Evolutionary conservation across 1,140 invertebrate genomes (phyloP), one percentile per base, ranked within the genome.

Genomic region (Cepaea nemoralis): DNA sequence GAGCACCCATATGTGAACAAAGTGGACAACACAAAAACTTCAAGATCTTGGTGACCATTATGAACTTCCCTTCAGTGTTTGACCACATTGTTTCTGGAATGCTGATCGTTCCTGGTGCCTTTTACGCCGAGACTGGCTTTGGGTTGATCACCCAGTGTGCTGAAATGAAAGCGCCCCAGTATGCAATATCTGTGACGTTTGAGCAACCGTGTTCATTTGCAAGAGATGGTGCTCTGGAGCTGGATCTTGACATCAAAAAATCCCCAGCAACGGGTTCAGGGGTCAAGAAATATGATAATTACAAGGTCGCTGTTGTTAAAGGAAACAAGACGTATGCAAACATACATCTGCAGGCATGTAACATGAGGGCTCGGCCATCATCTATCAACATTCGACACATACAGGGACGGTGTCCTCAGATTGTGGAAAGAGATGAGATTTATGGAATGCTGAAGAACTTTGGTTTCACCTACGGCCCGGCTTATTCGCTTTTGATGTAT

Each of bases 391-490:
- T 86, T 39, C 59, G 73, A 42, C 80, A 81, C 37, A 84, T 86
- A 16, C 66, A 82, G 59, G 69, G 69, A 27, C 82, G 84, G 67
- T 88, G 85, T 77, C 82, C 63, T 75, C 42, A 81, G 1, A 42
- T 63, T 8, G 74, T 83, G 35, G 50, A 77, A 22, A 82, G 82
- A 74, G 76, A 86, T 45, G 73, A 85, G 37, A 85, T 83, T 12
- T 88, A 88, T 69, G 71, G 55, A 48, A 77, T 59, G 16, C 76
- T 88, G 1, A 66, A 84, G 39, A 76, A 77, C 35, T 69, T 85
- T 27, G 86, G 86, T 16, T 85, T 87, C 76, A 59, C 80, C 12
- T 88, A 86, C 69, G 87, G 87, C 12, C 81, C 84, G 22, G 77
- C 70, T 0, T 74, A 87, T 12, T 69, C 82, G 19, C 73, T 88